Evolutionary conservation across 2,797 vertebrate species (phyloP).

Genomic region (Bovichtus diacanthus): DNA sequence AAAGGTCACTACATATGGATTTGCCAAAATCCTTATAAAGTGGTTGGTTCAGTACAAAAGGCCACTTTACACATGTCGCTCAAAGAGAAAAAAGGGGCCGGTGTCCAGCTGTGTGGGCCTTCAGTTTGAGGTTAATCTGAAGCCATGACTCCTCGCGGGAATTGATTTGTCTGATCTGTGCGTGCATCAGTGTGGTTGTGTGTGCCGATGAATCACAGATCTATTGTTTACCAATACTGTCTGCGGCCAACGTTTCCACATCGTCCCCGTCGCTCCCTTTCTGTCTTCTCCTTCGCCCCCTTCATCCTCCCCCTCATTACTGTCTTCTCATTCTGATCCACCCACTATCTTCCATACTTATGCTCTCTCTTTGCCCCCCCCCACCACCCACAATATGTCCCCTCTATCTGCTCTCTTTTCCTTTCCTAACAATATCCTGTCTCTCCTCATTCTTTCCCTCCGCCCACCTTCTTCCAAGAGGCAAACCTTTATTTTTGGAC

Average conservation of each 20-base stretch:
- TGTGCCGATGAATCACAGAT: constrained; percentile 60
- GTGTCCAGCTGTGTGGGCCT: constrained; percentile 35
- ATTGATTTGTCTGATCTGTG: constrained; percentile 56
- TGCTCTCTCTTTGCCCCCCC: constrained; percentile 34
- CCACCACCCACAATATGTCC: constrained; percentile 66
- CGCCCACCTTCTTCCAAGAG: constrained; percentile 50
- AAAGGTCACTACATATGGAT: constrained; percentile 47
- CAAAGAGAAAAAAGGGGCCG: constrained; percentile 1
- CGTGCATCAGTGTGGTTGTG: constrained; percentile 29
- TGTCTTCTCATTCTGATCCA: constrained; percentile 60
- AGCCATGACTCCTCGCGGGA: constrained; percentile 25
- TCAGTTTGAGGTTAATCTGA: constrained; percentile 33
- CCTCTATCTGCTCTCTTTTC: constrained; percentile 40
- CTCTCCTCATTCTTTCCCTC: constrained; percentile 37
- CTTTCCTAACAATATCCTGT: constrained; percentile 64
- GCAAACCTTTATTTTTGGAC: constrained; percentile 67
- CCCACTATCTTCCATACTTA: constrained; percentile 57
- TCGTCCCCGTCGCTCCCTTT: constrained; percentile 23
- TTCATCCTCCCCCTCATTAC: constrained; percentile 58
- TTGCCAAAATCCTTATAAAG: constrained; percentile 46
- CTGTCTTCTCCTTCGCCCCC: constrained; percentile 22
- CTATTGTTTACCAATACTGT: constrained; percentile 60
- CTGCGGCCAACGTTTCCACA: constrained; percentile 36
- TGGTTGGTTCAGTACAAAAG: constrained; percentile 45
- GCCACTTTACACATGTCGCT: constrained; percentile 47